Conservation (phyloP, 2,113 vertebrate species). For the Corydoras maculifer region DNA sequence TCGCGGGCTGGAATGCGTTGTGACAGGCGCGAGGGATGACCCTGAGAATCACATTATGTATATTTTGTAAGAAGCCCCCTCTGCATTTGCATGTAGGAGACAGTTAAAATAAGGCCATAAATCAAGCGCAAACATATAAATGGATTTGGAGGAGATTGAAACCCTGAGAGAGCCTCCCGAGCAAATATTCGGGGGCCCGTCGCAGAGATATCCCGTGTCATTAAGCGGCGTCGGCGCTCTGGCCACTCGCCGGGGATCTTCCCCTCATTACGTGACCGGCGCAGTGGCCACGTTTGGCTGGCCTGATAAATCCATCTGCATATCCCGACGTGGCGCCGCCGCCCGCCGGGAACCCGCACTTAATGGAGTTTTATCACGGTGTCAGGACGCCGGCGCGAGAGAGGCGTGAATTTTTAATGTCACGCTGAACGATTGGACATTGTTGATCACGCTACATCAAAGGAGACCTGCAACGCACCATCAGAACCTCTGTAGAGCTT, state of each 20-base stretch:
- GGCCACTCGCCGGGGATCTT: conserved; percentile 60
- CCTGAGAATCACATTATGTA: conserved; percentile 73
- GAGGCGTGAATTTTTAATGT: neutral
- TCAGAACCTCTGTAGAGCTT: too few relatives aligned
- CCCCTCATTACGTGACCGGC: conserved; percentile 59
- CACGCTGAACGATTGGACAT: neutral
- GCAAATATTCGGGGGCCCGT: conserved; percentile 65
- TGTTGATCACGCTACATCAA: too few relatives aligned
- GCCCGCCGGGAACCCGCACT: conserved; percentile 45
- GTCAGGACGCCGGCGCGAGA: conserved; percentile 14
- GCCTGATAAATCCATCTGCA: conserved; percentile 60
- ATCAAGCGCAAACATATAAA: conserved; percentile 70
- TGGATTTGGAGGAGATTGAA: conserved; percentile 70
- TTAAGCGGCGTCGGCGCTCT: conserved; percentile 58
- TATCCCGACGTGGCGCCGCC: conserved; percentile 44
- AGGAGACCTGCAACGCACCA: too few relatives aligned
- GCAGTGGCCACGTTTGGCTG: conserved; percentile 49
- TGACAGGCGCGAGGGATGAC: conserved; percentile 70
- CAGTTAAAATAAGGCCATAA: conserved; percentile 74
- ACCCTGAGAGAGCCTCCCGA: conserved; percentile 61
- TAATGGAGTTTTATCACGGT: conserved; percentile 44
- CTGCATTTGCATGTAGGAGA: conserved; percentile 69
- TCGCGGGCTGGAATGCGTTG: conserved; percentile 43
- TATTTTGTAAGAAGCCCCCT: conserved; percentile 58
- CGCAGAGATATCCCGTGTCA: conserved; percentile 58